These are phyloP conservation scores for Diplosoma virens DNA, from an alignment of 23 tunicate genomes.

Conservation along the genomic window DNA sequence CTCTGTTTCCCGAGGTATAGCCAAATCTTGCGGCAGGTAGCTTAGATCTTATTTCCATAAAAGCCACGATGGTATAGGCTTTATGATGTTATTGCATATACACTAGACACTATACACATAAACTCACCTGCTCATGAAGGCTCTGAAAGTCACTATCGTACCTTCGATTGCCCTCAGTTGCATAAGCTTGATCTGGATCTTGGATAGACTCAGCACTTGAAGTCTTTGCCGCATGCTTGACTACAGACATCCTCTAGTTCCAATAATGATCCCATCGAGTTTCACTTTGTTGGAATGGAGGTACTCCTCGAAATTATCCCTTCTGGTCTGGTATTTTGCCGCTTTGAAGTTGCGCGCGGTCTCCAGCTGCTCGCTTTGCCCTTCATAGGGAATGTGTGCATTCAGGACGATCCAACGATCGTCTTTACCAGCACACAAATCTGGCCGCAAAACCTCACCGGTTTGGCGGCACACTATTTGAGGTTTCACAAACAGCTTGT, in stretches of 20 bases:
- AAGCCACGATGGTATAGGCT: too few species aligned
- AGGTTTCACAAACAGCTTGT: background rate
- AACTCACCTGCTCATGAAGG: constrained; percentile 8
- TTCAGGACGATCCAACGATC: background rate
- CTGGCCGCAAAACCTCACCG: background rate
- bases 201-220: background rate
- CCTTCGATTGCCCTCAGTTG: constrained; percentile 6
- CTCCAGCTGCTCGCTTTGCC: background rate
- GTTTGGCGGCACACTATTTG: background rate
- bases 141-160: background rate
- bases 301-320: background rate
- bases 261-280: constrained; percentile 10
- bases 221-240: background rate
- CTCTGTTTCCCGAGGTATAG: too few species aligned
- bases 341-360: background rate
- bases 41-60: too few species aligned
- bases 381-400: background rate
- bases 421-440: background rate
- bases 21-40: too few species aligned
- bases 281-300: background rate
- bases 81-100: too few species aligned
- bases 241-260: background rate
- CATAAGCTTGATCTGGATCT: background rate
- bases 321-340: background rate
- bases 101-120: too few species aligned